Base-by-base conservation (phyloP, 2,888 invertebrate species). In the Tenodera sinensis region DNA sequence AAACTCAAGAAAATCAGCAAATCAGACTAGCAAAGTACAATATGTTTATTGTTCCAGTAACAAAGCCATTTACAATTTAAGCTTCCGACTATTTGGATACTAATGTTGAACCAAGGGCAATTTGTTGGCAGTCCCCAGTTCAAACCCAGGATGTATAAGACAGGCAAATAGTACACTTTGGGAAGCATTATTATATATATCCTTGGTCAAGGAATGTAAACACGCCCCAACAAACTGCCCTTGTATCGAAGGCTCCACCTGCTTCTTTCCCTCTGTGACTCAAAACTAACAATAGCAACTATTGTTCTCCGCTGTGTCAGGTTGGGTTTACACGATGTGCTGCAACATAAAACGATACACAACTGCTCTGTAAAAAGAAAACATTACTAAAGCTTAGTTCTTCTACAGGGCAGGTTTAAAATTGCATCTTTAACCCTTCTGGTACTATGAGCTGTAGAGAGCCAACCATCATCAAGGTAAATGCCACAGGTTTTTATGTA, bases 321-420 rank as follows among this genome's bases (percentile, higher is more conserved):
- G 93, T 93, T 87, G 93, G 92, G 89, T 93, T 93, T 54, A 94
- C 93, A 92, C 93, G 93, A 91, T 94, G 94, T 83, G 93, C 93
- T 92, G 91, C 27, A 89, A 88, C 25, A 88, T 20, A 47, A 91
- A 91, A 91, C 91, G 92, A 92, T 90, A 87, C 28, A 83, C 85
- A 71, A 12, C 6, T 34, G 6, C 4, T 30, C n/a, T n/a, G n/a
- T n/a, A n/a, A 30, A 34, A 34, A 34, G 0, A 34, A 34, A 3
- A 34, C 34, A 34, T 34, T 34, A 34, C 34, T 7, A 34, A 34
- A 30, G n/a, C n/a, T n/a, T n/a, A n/a, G n/a, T n/a, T n/a, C n/a
- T n/a, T n/a, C n/a, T n/a, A n/a, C n/a, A n/a, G n/a, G n/a, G n/a
- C n/a, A n/a, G n/a, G n/a, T n/a, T n/a, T n/a, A n/a, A n/a, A n/a